A percentile compares a stretch with the other conserved stretches of the same genome.
Conservation (phyloP, 2,888 invertebrate species). For the Stenodema calcarata region DNA sequence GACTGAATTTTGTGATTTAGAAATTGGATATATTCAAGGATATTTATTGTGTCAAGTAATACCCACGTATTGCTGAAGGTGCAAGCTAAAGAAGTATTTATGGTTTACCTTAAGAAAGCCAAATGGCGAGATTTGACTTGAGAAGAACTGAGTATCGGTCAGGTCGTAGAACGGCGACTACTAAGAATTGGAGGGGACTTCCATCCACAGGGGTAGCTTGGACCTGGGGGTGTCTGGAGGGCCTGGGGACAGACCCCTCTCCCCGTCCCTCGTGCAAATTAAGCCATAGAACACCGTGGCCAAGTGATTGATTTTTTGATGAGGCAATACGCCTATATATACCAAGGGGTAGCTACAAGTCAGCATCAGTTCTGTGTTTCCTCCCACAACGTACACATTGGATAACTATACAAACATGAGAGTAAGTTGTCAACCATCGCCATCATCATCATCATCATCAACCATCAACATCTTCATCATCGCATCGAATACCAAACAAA, state of each 20-base stretch:
- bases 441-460: not conserved
- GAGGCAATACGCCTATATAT: constrained; percentile 52
- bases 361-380: constrained; percentile 51
- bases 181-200: not conserved
- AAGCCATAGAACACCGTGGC: constrained; percentile 52
- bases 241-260: not conserved
- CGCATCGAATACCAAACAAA: not conserved
- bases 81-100: too few relatives aligned
- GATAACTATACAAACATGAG: constrained; percentile 25
- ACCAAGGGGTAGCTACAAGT: constrained; percentile 17
- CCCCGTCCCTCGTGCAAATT: constrained; percentile 36
- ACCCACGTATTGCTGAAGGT: too few relatives aligned
- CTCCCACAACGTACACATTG: constrained; percentile 24
- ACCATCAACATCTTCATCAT: not conserved
- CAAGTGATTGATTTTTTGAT: constrained; percentile 54
- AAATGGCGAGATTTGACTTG: too few relatives aligned
- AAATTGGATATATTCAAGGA: too few relatives aligned
- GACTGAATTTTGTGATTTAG: too few relatives aligned
- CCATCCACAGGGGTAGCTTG: not conserved
- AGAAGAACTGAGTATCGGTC: not conserved
- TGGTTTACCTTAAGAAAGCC: too few relatives aligned
- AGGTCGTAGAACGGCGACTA: not conserved
- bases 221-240: not conserved
- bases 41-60: too few relatives aligned
- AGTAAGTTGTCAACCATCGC: constrained; percentile 28